Evolutionary conservation across 2,113 vertebrate genomes (phyloP), one percentile per base, ranked within the genome.

Genomic region (Saimiri boliviensis): DNA sequence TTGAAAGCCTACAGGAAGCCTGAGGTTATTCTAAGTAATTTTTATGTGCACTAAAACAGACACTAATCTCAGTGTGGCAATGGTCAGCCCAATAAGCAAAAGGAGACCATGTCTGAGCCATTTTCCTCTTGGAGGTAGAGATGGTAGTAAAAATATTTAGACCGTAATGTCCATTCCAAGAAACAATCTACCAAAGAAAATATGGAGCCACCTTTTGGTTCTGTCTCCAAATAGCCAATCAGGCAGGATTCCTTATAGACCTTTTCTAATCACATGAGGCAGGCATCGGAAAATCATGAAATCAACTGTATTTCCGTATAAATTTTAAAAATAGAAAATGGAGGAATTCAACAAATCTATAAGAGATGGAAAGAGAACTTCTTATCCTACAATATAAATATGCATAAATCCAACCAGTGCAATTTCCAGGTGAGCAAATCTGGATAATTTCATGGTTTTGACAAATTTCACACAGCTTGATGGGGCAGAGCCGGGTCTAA

Each of bases 301-400:
- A 85, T 49, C 40, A 45, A 82, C 30, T 5, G 35, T 56, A 49
- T 79, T 88, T 35, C 40, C 74, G 49, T 56, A 42, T 76, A 84
- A 63, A 77, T 56, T 82, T 60, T 42, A 86, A 66, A 45, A 52
- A n/a, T 27, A 30, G 40, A 87, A 83, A 84, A 32, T 32, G 37
- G 66, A 71, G 76, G 86, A 82, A 95, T 80, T 70, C 63, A 84
- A 63, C 90, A 85, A 66, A 90, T 52, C 82, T 92, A 19, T n/a
- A 47, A 49, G 4, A 35, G 20, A 30, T 47, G 5, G 21, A 70
- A 91, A 68, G 35, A 68, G 6, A 68, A 84, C 13, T 70, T 70
- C 30, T 96, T 58, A 20, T 71, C 85, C 35, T 68, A 45, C 30
- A 35, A 32, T 58, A 47, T 17, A 32, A 73, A 49, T 52, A 19